Conservation (phyloP, 2,113 vertebrate genomes). For the Vombatus ursinus region DNA sequence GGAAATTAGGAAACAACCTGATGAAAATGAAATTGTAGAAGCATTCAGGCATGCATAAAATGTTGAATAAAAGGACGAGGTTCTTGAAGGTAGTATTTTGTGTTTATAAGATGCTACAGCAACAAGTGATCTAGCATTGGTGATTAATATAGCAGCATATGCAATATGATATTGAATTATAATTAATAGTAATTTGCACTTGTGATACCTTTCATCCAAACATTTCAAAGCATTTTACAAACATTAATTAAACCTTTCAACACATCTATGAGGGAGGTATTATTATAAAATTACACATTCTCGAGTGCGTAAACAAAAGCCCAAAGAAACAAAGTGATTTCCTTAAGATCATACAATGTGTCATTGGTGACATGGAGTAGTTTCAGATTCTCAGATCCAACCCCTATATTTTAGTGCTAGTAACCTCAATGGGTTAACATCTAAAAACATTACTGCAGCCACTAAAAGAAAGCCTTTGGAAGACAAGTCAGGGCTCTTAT, state of each 20-base stretch:
- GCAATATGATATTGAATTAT: constrained; percentile 34
- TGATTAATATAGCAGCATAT: constrained; percentile 34
- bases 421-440: constrained; percentile 9
- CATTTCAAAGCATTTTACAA: constrained; percentile 59
- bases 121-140: constrained; percentile 9
- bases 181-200: constrained; percentile 56
- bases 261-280: constrained; percentile 37
- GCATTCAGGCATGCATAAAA: constrained; percentile 40
- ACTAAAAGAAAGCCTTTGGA: not conserved
- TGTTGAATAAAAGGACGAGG: constrained; percentile 16
- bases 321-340: constrained; percentile 45
- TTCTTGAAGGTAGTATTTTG: constrained; percentile 20
- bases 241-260: constrained; percentile 52
- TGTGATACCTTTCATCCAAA: constrained; percentile 49
- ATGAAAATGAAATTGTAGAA: constrained; percentile 29
- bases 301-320: constrained; percentile 32
- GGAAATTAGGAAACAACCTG: not conserved
- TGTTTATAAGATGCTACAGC: constrained; percentile 32
- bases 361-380: constrained; percentile 34
- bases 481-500: not conserved
- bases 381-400: constrained; percentile 15
- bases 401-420: not conserved
- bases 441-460: not conserved
- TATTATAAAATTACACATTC: constrained; percentile 51
- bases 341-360: constrained; percentile 21